Evolutionary conservation across 2,797 vertebrate species (phyloP).

Genomic region (Masticophis lateralis): DNA sequence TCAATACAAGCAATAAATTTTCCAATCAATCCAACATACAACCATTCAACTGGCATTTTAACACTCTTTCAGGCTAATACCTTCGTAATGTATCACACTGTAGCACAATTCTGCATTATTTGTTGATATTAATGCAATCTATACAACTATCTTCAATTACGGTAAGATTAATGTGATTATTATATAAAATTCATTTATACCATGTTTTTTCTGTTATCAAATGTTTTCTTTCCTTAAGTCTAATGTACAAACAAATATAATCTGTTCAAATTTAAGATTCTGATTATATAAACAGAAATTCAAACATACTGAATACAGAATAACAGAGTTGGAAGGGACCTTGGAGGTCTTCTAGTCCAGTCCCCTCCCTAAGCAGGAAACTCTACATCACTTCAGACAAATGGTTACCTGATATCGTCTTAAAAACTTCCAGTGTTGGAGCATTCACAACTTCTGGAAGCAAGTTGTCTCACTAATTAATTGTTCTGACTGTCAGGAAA

Average conservation of each 20-base stretch:
- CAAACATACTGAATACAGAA: neutral
- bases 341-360: too few species aligned
- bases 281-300: neutral
- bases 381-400: too few species aligned
- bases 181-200: neutral
- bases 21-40: neutral
- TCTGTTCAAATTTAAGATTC: neutral
- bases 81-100: neutral
- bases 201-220: neutral
- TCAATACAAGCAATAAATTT: neutral
- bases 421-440: too few species aligned
- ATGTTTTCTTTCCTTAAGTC: neutral
- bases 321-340: too few species aligned
- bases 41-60: neutral
- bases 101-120: neutral
- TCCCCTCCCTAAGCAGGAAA: too few species aligned
- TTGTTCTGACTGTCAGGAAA: too few species aligned
- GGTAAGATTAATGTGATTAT: neutral
- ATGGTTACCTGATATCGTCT: too few species aligned
- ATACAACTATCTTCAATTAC: neutral
- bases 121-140: neutral
- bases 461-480: too few species aligned
- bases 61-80: neutral
- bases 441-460: too few species aligned
- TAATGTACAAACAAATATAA: neutral